Evolutionary conservation across 1,140 invertebrate species (phyloP).

Genomic region (Dendroctonus valens): DNA sequence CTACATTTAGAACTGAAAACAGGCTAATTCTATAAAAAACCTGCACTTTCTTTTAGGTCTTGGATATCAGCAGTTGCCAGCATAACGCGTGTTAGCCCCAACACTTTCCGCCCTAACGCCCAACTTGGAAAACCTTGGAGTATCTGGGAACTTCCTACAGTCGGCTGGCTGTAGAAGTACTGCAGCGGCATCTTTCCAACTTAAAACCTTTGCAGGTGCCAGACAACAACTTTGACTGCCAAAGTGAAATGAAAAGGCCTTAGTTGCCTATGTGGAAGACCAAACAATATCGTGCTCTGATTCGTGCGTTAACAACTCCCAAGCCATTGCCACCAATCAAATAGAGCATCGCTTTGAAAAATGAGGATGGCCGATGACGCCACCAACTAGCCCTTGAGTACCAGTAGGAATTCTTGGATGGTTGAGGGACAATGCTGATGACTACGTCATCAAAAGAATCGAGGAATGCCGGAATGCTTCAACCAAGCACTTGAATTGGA

Average conservation of each 20-base stretch:
- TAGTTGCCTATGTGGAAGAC: constrained; percentile 7
- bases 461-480: too few relatives aligned
- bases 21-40: not conserved
- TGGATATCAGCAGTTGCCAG: constrained; percentile 55
- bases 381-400: not conserved
- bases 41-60: constrained; percentile 39
- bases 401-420: constrained; percentile 36
- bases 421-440: constrained; percentile 22
- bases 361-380: constrained; percentile 26
- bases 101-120: constrained; percentile 52
- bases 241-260: constrained; percentile 23
- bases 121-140: constrained; percentile 53
- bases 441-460: not conserved
- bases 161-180: constrained; percentile 49
- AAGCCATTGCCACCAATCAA: constrained; percentile 8
- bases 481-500: too few relatives aligned
- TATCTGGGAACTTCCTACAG: constrained; percentile 55
- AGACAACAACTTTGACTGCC: constrained; percentile 53
- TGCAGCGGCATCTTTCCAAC: constrained; percentile 50
- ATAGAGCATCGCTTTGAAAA: constrained; percentile 33
- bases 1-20: not conserved
- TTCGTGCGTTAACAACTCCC: constrained; percentile 18
- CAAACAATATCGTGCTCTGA: constrained; percentile 31
- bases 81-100: constrained; percentile 51
- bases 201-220: constrained; percentile 49